Conservation (phyloP, 2,888 invertebrate species). For the Drymonia ruficornis region DNA sequence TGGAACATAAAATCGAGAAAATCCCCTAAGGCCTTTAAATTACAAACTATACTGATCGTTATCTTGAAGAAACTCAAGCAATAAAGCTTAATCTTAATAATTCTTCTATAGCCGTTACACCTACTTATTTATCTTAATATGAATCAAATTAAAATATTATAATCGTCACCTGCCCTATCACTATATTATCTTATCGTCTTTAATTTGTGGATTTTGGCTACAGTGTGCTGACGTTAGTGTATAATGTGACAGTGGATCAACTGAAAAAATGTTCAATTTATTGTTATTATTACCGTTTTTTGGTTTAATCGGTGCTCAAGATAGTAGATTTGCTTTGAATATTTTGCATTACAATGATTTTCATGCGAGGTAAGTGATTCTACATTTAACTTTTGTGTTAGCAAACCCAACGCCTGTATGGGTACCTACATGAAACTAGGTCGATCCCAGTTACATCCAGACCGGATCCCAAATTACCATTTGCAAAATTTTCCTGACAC, state of each 20-base stretch:
- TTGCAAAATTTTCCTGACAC: no score
- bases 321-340: conserved; percentile 56
- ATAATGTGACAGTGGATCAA: not conserved
- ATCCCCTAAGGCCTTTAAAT: no score
- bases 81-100: no score
- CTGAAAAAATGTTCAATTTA: conserved; percentile 29
- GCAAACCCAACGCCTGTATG: not conserved
- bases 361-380: conserved; percentile 64
- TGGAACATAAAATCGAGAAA: no score
- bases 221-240: not conserved
- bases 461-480: no score
- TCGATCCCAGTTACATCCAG: no score
- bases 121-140: not conserved
- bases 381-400: not conserved
- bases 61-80: no score
- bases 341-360: conserved; percentile 77
- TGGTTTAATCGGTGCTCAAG: conserved; percentile 36
- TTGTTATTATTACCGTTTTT: conserved; percentile 33
- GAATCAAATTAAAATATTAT: not conserved
- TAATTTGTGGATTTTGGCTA: not conserved
- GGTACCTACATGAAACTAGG: no score
- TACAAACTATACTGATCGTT: no score
- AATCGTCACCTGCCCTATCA: not conserved
- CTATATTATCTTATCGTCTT: not conserved
- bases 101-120: not conserved